Evolutionary conservation across 2,113 vertebrate species (phyloP), one percentile per base, ranked within the genome.

Genomic region (Gasterosteus nipponicus): DNA sequence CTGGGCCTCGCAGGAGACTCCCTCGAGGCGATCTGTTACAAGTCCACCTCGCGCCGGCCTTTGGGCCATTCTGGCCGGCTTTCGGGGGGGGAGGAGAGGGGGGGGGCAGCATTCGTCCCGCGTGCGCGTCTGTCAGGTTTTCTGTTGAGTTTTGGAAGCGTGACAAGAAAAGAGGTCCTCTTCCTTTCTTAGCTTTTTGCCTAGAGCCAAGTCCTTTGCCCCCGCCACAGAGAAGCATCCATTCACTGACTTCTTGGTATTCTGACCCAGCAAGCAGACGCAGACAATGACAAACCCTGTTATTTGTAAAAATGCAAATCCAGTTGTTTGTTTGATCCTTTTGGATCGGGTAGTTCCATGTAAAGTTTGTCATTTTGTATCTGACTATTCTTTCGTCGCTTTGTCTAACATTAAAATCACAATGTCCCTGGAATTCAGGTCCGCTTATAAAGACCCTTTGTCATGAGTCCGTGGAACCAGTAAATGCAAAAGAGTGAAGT

Each of bases 1-100:
- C 87, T 94, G 92, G 89, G 87, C 91, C 91, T 92, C 87, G 89
- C 92, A 93, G 93, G 85, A 75, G 89, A 18, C 95, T 93, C 92
- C 92, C 94, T 95, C 90, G 92, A 92, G 90, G 92, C 83, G 93
- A 93, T 95, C 93, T 93, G 90, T 95, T 94, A 94, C 93, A 92
- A 88, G 84, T 94, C 91, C 90, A 73, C 72, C 53, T 75, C 66
- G 75, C 80, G 90, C 93, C 93, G 91, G 93, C 89, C 93, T 89
- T 85, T 93, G 80, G 78, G 92, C 94, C 84, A 90, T 86, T 90
- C 80, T 93, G 92, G 91, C 91, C 92, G 71, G 93, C 93, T 93
- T 86, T 93, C 91, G 85, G 35, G 35, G 35, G 35, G 5, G 35
- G 4, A 1, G 35, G 35, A 6, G 35, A 6, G 35, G 35, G 35